A percentile compares a stretch with the other conserved stretches of the same genome.
Evolutionary conservation across 1,140 invertebrate species (phyloP).

Genomic region (Yoshiicerus persimilis): DNA sequence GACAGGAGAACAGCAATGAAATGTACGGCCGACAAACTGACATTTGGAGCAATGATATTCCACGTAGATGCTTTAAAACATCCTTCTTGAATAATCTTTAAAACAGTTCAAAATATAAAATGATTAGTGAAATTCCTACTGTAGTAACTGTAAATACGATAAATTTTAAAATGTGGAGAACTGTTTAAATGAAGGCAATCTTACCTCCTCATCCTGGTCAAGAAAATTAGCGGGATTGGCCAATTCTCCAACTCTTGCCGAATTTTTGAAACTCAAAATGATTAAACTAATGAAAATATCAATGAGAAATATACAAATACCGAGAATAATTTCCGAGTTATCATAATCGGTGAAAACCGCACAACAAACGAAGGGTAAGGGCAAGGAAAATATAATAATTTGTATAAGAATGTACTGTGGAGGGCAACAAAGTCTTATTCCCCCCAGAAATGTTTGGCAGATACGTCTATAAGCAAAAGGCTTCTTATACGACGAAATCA

Average conservation of each 20-base stretch:
- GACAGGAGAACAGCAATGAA: background rate
- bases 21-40: background rate
- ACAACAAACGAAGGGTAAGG: slow-evolving; percentile 15
- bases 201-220: slow-evolving; percentile 25
- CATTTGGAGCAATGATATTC: slow-evolving; percentile 42
- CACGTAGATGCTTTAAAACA: slow-evolving; percentile 37
- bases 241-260: background rate
- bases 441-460: slow-evolving; percentile 38
- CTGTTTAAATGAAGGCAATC: no score
- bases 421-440: slow-evolving; percentile 10
- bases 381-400: slow-evolving; percentile 25
- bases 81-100: slow-evolving; percentile 36
- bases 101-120: background rate
- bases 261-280: background rate
- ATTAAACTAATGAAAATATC: slow-evolving; percentile 12
- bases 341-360: background rate
- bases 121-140: background rate
- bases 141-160: no score
- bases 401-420: slow-evolving; percentile 23
- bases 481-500: slow-evolving; percentile 40
- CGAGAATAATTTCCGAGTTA: background rate
- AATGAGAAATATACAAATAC: slow-evolving; percentile 2
- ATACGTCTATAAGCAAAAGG: slow-evolving; percentile 33
- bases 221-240: background rate
- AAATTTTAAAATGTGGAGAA: no score